Evolutionary conservation across 1,140 invertebrate genomes (phyloP).

Genomic region (Acyrthosiphon pisum): DNA sequence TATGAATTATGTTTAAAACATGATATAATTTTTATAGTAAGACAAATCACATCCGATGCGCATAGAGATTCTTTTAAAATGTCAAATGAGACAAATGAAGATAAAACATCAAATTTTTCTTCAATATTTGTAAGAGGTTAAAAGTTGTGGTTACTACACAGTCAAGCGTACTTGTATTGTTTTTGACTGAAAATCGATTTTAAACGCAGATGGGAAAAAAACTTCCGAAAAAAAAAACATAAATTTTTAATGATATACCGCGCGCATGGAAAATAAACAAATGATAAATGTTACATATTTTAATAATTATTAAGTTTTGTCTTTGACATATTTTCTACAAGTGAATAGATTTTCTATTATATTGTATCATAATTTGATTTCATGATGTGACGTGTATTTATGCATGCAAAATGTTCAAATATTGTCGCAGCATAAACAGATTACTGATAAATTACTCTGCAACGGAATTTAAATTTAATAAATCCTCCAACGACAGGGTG

Average conservation of each 20-base stretch:
- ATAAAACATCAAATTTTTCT: not conserved
- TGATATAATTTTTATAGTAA: not conserved
- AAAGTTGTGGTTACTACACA: not conserved
- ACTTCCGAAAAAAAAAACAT: not conserved
- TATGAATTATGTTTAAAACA: too few relatives aligned
- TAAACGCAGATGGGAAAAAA: not conserved
- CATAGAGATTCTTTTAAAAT: not conserved
- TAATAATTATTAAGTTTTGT: not conserved
- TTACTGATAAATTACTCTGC: not conserved
- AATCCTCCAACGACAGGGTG: not conserved
- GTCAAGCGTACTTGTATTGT: not conserved
- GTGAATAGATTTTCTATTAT: not conserved
- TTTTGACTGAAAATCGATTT: constrained; percentile 39
- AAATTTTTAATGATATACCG: not conserved
- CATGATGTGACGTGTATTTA: not conserved
- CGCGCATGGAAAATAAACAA: not conserved
- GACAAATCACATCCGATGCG: not conserved
- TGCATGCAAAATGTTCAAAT: not conserved
- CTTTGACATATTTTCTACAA: not conserved
- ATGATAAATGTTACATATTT: not conserved
- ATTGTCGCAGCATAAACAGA: not conserved
- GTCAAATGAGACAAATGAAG: not conserved
- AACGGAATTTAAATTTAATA: not conserved
- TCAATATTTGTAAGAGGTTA: not conserved
- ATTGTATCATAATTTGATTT: not conserved